Evolutionary conservation across 1,140 invertebrate genomes (phyloP).

Genomic region (Drosophila navojoa): DNA sequence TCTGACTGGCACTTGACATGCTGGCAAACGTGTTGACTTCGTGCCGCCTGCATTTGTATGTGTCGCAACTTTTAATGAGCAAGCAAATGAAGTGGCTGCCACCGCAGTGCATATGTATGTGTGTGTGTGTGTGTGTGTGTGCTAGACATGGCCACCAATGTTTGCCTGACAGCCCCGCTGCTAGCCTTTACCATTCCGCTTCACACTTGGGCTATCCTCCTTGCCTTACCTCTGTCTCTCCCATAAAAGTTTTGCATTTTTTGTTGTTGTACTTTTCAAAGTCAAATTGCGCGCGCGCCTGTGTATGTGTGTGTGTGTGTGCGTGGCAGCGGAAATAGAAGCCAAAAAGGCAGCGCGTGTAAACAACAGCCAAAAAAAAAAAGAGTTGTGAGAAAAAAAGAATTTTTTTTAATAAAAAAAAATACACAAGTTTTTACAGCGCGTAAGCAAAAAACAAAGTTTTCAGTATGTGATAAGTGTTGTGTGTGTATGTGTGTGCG

Average conservation of each 20-base stretch:
- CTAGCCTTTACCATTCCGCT: neutral
- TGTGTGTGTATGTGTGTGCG: neutral
- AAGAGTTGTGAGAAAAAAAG: slow-evolving; percentile 22
- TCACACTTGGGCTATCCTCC: neutral
- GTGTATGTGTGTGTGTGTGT: slow-evolving; percentile 26
- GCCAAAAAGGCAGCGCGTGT: slow-evolving; percentile 37
- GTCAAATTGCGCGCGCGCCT: slow-evolving; percentile 55
- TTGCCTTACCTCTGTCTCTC: slow-evolving; percentile 40
- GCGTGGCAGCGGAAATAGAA: slow-evolving; percentile 35
- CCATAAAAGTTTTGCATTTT: slow-evolving; percentile 69
- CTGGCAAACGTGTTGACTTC: slow-evolving; percentile 72
- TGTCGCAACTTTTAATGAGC: slow-evolving; percentile 79
- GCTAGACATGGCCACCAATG: slow-evolving; percentile 43
- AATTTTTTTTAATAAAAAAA: slow-evolving; percentile 54
- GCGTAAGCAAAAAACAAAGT: slow-evolving; percentile 68
- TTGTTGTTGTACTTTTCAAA: slow-evolving; percentile 49
- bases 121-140: slow-evolving; percentile 14
- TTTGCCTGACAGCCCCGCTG: slow-evolving; percentile 16
- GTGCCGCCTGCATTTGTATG: slow-evolving; percentile 67
- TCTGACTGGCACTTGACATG: slow-evolving; percentile 76
- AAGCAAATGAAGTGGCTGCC: slow-evolving; percentile 52
- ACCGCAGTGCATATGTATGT: slow-evolving; percentile 31
- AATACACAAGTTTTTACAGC: slow-evolving; percentile 56
- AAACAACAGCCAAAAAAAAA: slow-evolving; percentile 21
- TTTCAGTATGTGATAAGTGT: slow-evolving; percentile 33